These are phyloP conservation scores for Onychomys torridus DNA, from an alignment of 2,797 vertebrate species.

Conservation along the genomic window DNA sequence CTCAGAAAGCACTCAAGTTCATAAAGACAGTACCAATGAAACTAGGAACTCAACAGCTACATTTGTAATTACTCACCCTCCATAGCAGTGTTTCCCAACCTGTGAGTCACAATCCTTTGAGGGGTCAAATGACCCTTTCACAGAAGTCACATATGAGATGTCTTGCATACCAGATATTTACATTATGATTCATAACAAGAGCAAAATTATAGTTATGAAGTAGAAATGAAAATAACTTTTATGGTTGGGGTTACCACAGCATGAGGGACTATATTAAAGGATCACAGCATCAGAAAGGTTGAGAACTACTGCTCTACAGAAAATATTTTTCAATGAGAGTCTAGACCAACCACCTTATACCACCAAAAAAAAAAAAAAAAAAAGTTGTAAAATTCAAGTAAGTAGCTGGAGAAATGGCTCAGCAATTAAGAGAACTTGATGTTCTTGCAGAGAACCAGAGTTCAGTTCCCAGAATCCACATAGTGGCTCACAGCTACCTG, in stretches of 20 bases:
- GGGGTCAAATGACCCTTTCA: not conserved
- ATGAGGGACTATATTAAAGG: not conserved
- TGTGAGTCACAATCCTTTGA: not conserved
- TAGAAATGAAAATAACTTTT: not conserved
- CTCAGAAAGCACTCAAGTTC: not conserved
- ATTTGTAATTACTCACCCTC: not conserved
- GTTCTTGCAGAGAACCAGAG: not conserved
- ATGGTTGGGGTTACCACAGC: not conserved
- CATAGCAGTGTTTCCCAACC: not conserved
- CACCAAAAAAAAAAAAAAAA: not conserved
- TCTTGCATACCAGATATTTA: not conserved
- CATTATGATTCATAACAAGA: not conserved
- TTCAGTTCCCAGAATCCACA: not conserved
- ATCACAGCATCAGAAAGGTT: not conserved
- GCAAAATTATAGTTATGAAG: not conserved
- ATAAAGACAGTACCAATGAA: not conserved
- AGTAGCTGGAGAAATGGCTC: not conserved
- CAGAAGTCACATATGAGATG: not conserved
- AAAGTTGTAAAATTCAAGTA: slow-evolving; percentile 9
- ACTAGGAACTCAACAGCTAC: not conserved
- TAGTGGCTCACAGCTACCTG: not conserved
- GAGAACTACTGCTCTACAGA: not conserved
- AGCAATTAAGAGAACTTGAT: not conserved
- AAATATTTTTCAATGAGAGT: slow-evolving; percentile 17
- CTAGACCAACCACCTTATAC: slow-evolving; percentile 9